phyloP scores from a whole-genome alignment of 2,888 invertebrate genomes.

The Acrocyrtus sp. region DNA sequence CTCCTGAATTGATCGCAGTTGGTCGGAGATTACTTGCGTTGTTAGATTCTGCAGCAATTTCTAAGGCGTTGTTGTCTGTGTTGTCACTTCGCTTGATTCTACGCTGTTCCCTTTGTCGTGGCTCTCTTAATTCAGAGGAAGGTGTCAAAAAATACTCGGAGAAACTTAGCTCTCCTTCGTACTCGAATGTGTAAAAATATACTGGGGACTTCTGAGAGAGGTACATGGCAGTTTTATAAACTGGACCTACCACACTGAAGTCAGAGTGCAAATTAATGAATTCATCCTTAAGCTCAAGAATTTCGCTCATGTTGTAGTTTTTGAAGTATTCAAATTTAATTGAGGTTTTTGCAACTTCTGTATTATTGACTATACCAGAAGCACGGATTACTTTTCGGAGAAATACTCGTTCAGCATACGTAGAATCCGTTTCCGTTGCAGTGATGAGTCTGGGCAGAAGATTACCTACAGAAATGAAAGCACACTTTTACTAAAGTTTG shows the following conservation, averaged over 20 bases:
- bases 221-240: slow-evolving; percentile 49
- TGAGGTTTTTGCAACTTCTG: slow-evolving; percentile 44
- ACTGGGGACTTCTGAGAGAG: slow-evolving; percentile 47
- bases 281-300: slow-evolving; percentile 54
- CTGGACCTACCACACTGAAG: slow-evolving; percentile 55
- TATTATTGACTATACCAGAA: slow-evolving; percentile 52
- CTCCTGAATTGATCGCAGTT: background rate
- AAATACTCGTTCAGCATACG: slow-evolving; percentile 56
- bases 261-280: slow-evolving; percentile 57
- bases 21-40: background rate
- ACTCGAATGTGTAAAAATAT: slow-evolving; percentile 58
- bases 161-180: slow-evolving; percentile 56
- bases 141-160: slow-evolving; percentile 49
- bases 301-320: slow-evolving; percentile 56
- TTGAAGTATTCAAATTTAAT: slow-evolving; percentile 58
- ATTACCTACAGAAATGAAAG: slow-evolving; percentile 42
- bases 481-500: background rate
- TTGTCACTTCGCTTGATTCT: slow-evolving; percentile 11
- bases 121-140: slow-evolving; percentile 11
- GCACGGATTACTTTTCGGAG: slow-evolving; percentile 54
- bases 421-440: slow-evolving; percentile 44
- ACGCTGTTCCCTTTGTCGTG: slow-evolving; percentile 19
- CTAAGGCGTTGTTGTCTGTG: background rate
- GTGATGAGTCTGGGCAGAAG: slow-evolving; percentile 51
- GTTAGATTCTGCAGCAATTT: background rate